Evolutionary conservation across 2,888 invertebrate species (phyloP).

Genomic region (Drosophila trichaetosa): DNA sequence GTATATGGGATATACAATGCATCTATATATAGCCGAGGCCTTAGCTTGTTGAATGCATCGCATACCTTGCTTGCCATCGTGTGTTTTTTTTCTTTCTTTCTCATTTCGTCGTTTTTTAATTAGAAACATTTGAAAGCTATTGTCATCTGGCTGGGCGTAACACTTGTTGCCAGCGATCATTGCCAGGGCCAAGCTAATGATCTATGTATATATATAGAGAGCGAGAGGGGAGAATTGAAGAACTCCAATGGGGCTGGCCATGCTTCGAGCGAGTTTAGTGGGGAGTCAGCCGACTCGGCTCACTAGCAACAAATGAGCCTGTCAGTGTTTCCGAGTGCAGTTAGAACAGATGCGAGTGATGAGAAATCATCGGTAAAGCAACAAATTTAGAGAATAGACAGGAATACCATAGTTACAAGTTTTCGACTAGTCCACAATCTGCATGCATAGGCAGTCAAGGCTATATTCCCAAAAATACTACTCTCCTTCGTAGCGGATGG

Average conservation of each 20-base stretch:
- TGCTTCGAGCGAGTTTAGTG: constrained; percentile 6
- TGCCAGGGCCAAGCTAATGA: constrained; percentile 65
- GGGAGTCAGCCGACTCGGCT: constrained; percentile 55
- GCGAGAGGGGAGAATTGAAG: constrained; percentile 19
- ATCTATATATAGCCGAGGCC: constrained; percentile 50
- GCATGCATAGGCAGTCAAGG: too few species aligned
- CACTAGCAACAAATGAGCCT: constrained; percentile 72
- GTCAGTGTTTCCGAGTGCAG: constrained; percentile 45
- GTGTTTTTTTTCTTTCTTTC: constrained; percentile 19
- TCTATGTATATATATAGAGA: constrained; percentile 23
- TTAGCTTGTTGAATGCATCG: constrained; percentile 1
- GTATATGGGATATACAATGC: constrained; percentile 42
- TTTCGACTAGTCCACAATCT: not conserved
- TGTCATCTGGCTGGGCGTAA: constrained; percentile 63
- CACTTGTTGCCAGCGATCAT: constrained; percentile 77
- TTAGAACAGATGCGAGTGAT: constrained; percentile 23
- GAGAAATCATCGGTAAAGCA: not conserved
- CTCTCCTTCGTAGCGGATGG: not conserved
- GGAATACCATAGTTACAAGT: not conserved
- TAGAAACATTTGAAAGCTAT: constrained; percentile 79
- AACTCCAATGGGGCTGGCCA: constrained; percentile 25
- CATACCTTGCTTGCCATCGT: constrained; percentile 12
- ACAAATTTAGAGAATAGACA: not conserved
- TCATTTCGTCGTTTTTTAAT: constrained; percentile 62
- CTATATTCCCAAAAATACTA: not conserved